Evolutionary conservation across 2,113 vertebrate genomes (phyloP), one percentile per base, ranked within the genome.

Genomic region (Pachyramphus minor): DNA sequence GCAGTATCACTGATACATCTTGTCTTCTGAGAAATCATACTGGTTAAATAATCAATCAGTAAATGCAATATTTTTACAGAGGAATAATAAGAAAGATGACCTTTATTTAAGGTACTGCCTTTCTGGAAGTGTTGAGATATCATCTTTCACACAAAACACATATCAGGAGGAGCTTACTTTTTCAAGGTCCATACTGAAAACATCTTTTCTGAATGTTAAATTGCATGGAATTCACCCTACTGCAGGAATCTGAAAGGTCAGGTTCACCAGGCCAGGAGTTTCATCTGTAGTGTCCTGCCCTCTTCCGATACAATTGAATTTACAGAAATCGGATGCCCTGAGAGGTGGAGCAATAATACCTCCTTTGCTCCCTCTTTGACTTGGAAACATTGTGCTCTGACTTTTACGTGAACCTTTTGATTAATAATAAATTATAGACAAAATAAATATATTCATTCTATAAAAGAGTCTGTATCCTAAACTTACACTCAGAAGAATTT

Each of bases 391-490:
- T 18, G 11, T 75, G 33, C 62, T 82, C 30, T 84, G 25, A 12
- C 23, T 96, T 27, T 50, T 96, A 73, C 11, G 92, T 95, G 53
- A 89, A 53, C 4, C 5, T 68, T 94, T 41, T 77, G 28, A 76
- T 90, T 90, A 96, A 96, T 85, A 95, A 87, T 71, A 83, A 85
- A 93, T 96, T 85, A 69, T 42, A 30, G 18, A 8, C 11, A 92
- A 95, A 87, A 62, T 95, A 95, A 95, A 95, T 68, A 76, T 74
- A 50, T 95, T 91, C 63, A 30, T 77, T 8, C 25, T 56, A 66
- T 28, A 47, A 41, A 93, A 72, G 31, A 13, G 13, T 80, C 44
- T 94, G 4, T 88, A 81, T 85, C 12, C 77, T 96, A 89, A 93
- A 79, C 23, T 42, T 75, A 7, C 18, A 63, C 24, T 19, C 23